Evolutionary conservation across 35 echinoderm and acorn worm species (phyloP), one percentile per base, ranked within the genome.

Genomic region (Heliocidaris tuberculata): DNA sequence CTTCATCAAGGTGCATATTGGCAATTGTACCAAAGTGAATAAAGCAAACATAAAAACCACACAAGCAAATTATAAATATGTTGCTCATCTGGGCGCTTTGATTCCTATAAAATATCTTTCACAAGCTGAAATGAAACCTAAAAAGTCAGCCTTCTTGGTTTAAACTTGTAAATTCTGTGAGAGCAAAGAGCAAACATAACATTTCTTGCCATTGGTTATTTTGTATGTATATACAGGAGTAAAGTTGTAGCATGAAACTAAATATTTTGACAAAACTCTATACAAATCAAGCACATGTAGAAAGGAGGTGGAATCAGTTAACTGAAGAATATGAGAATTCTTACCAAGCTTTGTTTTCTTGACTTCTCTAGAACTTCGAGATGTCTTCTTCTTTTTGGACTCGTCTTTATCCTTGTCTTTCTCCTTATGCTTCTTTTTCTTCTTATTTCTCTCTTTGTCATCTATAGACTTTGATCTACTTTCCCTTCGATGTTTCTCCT

Each of bases 401-500:
- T 90, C 59, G 16, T 93, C 90, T 27, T 54, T 94, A 21, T 35
- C 50, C 13, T 85, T 59, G 32, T 71, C 93, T 49, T 88, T 96
- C 19, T 93, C 49, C 85, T 96, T 94, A 47, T 93, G 13, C 31
- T 96, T 86, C 93, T 94, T 50, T 42, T 95, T 85, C 31, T 90
- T 61, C 19, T 19, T 86, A 86, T 86, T 19, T 21, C 21, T 91
- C 35, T 49, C 31, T 32, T 31, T 59, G 29, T 93, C 91, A 32
- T 59, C 91, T 48, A n/a, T 13, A 31, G 91, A 93, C 24, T 93
- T 93, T 13, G 91, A 93, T n/a, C 48, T 19, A 48, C 91, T 93
- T 48, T 60, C 92, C 3, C 24, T 19, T 90, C 50, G 30, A 30
- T 93, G 47, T 30, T 71, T 85, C 32, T 85, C 24, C 49, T 85